phyloP scores from a whole-genome alignment of 35 echinoderm and acorn worm species.

The Ptychodera flava region DNA sequence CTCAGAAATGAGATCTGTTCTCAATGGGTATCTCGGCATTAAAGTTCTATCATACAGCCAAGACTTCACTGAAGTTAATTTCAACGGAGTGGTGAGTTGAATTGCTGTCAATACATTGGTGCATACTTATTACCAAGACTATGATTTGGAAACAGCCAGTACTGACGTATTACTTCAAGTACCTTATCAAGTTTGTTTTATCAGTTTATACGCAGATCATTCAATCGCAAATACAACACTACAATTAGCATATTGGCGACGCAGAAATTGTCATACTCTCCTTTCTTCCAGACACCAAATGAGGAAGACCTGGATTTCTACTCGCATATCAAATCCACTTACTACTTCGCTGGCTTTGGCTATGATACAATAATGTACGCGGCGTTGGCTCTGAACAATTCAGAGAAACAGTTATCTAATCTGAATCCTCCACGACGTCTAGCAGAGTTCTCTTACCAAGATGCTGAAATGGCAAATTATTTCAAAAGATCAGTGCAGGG shows the following conservation, averaged over 20 bases:
- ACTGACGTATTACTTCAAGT: no score
- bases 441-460: slow-evolving; percentile 44
- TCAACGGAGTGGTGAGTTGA: not conserved
- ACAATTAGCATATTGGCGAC: no score
- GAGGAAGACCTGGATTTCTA: not conserved
- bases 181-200: no score
- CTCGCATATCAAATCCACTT: not conserved
- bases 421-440: slow-evolving; percentile 22
- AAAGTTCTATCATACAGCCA: not conserved
- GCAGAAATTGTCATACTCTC: no score
- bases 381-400: slow-evolving; percentile 54
- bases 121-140: no score
- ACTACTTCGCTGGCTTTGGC: not conserved
- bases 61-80: not conserved
- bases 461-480: slow-evolving; percentile 27
- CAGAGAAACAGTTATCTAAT: slow-evolving; percentile 12
- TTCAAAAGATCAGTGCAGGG: slow-evolving; percentile 14
- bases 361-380: slow-evolving; percentile 69
- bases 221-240: no score
- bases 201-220: no score
- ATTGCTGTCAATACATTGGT: no score
- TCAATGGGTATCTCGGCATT: slow-evolving; percentile 49
- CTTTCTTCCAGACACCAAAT: not conserved
- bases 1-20: slow-evolving; percentile 13
- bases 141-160: no score